These are phyloP conservation scores for Rallus limicola DNA, from an alignment of 2,113 vertebrate genomes.

Conservation along the genomic window DNA sequence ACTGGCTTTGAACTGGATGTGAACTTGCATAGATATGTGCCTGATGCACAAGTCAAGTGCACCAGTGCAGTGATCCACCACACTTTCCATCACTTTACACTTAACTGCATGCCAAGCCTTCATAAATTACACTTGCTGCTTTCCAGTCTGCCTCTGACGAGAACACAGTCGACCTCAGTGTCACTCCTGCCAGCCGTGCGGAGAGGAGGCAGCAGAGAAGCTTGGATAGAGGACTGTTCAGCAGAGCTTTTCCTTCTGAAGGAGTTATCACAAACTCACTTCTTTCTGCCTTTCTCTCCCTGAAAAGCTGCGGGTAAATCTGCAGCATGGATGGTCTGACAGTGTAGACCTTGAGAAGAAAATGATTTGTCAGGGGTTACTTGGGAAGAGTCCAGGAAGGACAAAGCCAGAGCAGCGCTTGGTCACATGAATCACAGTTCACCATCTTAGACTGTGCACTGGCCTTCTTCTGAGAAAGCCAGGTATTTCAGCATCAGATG, in stretches of 20 bases:
- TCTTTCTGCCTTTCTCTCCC: neutral
- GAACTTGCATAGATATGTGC: constrained; percentile 54
- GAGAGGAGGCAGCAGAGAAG: neutral
- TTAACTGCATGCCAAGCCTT: constrained; percentile 53
- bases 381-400: neutral
- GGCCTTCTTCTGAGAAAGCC: neutral
- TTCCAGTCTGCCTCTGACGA: constrained; percentile 25
- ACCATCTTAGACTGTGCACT: neutral
- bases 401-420: neutral
- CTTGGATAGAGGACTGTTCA: neutral
- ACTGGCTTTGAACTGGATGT: constrained; percentile 41
- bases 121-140: constrained; percentile 67
- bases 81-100: constrained; percentile 68
- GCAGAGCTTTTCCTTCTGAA: neutral
- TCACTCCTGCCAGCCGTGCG: neutral
- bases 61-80: constrained; percentile 64
- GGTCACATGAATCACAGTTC: neutral
- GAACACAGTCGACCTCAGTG: neutral
- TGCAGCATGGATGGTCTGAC: neutral
- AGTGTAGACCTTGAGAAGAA: neutral
- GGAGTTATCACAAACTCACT: neutral
- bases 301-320: neutral
- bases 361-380: neutral
- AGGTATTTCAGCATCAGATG: neutral
- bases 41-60: constrained; percentile 61